These are phyloP conservation scores for Apeira syringaria DNA, from an alignment of 2,888 invertebrate species.

Conservation along the genomic window DNA sequence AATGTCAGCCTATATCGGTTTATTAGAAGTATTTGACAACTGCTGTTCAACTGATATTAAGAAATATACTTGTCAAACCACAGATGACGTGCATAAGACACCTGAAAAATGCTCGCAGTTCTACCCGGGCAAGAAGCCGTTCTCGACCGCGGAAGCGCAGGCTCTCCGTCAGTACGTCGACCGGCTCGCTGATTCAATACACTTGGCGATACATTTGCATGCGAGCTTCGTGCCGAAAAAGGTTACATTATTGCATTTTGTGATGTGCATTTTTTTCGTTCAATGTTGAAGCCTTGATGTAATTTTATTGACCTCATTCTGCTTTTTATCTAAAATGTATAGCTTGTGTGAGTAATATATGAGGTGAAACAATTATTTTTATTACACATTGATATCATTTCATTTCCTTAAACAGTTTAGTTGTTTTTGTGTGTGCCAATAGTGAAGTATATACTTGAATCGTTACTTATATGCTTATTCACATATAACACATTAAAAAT, in stretches of 20 bases:
- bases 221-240: constrained; percentile 68
- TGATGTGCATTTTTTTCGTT: not conserved
- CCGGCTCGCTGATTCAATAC: constrained; percentile 50
- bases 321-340: too few relatives aligned
- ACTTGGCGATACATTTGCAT: constrained; percentile 67
- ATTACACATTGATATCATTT: too few relatives aligned
- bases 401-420: too few relatives aligned
- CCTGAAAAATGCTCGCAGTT: constrained; percentile 66
- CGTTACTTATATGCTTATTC: too few relatives aligned
- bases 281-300: constrained; percentile 1
- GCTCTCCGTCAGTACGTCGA: constrained; percentile 65
- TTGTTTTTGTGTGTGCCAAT: too few relatives aligned
- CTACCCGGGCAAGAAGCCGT: constrained; percentile 67
- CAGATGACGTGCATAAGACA: constrained; percentile 66
- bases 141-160: constrained; percentile 62
- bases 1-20: too few relatives aligned
- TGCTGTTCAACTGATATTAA: too few relatives aligned
- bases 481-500: too few relatives aligned
- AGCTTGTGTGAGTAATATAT: too few relatives aligned
- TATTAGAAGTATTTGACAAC: too few relatives aligned
- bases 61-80: not conserved
- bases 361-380: too few relatives aligned
- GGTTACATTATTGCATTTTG: constrained; percentile 37
- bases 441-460: too few relatives aligned
- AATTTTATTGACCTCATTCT: not conserved